Conservation (phyloP, 2,888 invertebrate species). For the Agrochola circellaris region DNA sequence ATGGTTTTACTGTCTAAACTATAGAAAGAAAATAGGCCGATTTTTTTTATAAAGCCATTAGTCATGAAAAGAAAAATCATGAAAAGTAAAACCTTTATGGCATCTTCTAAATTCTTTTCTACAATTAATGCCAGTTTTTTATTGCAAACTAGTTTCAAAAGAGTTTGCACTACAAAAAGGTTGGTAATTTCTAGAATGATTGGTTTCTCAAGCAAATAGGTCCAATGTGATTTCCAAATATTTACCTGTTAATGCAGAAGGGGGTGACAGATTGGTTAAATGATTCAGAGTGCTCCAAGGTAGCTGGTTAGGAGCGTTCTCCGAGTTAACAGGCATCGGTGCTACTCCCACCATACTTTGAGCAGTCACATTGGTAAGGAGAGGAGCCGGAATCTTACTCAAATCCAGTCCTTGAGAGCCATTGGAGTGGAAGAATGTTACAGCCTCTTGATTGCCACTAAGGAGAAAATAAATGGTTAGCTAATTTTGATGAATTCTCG, state of each 20-base stretch:
- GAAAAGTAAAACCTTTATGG: neutral
- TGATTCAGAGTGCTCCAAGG: slow-evolving; percentile 70
- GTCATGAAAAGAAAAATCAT: neutral
- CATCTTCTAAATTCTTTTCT: neutral
- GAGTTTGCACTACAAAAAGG: neutral
- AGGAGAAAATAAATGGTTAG: slow-evolving; percentile 28
- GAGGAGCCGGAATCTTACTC: slow-evolving; percentile 75
- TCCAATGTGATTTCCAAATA: neutral
- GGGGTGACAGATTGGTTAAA: slow-evolving; percentile 48
- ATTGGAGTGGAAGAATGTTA: slow-evolving; percentile 82
- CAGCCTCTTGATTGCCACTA: slow-evolving; percentile 82
- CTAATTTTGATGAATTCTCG: neutral
- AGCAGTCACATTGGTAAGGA: slow-evolving; percentile 84
- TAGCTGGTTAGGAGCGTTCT: slow-evolving; percentile 33
- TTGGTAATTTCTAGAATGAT: neutral
- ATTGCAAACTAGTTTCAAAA: neutral
- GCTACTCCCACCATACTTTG: slow-evolving; percentile 81
- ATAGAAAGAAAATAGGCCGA: neutral
- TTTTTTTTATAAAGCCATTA: neutral
- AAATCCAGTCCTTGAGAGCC: slow-evolving; percentile 79
- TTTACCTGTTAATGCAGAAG: slow-evolving; percentile 40
- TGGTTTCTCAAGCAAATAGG: neutral
- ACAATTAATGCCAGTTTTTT: neutral
- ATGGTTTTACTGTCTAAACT: neutral
- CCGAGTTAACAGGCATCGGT: slow-evolving; percentile 62